These are phyloP conservation scores for Castor canadensis DNA, from an alignment of 2,113 vertebrate genomes.

Conservation along the genomic window DNA sequence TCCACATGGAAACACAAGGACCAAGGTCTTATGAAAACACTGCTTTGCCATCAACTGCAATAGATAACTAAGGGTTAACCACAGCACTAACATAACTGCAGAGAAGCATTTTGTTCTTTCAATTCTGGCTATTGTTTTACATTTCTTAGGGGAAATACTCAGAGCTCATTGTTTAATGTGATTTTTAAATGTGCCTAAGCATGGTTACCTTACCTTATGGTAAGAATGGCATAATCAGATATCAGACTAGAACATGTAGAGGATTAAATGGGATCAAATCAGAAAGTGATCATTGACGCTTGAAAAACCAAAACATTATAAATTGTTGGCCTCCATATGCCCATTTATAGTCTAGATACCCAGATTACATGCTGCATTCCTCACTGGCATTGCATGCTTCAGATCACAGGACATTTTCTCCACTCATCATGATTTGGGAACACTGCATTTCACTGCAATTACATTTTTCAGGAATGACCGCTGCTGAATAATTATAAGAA, in stretches of 20 bases:
- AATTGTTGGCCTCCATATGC: neutral
- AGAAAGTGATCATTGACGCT: neutral
- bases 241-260: neutral
- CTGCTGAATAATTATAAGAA: constrained; percentile 65
- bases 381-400: neutral
- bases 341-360: constrained; percentile 28
- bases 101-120: neutral
- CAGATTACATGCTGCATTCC: constrained; percentile 24
- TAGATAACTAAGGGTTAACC: neutral
- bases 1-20: no score
- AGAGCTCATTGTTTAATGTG: neutral
- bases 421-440: constrained; percentile 39
- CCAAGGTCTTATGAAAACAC: no score
- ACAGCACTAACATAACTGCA: neutral
- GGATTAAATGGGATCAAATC: neutral
- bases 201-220: neutral
- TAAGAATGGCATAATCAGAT: neutral
- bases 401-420: constrained; percentile 48
- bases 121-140: constrained; percentile 2
- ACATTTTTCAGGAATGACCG: constrained; percentile 56
- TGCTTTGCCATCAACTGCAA: no score
- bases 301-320: neutral
- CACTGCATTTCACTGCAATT: constrained; percentile 63
- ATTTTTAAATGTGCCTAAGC: neutral
- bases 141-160: neutral